Base-by-base conservation (phyloP, 2,888 invertebrate species). In the Oeneis ivallda region DNA sequence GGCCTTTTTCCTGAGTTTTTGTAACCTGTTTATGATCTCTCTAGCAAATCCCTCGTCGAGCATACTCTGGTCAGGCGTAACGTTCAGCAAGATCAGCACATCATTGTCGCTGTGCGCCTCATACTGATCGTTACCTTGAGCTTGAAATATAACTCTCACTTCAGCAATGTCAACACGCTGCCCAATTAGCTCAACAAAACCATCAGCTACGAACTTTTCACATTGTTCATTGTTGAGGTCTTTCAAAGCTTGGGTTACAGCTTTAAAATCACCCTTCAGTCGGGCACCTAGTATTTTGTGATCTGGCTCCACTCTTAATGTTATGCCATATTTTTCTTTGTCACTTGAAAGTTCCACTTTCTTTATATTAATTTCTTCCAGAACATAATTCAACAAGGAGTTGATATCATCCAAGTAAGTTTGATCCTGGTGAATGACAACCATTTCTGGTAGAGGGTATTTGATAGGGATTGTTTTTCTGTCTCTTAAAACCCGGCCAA, bases 1-100 rank as follows among this genome's bases (percentile, higher is more conserved):
- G 0, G 97, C 98, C 89, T 98, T 98, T 87, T 99, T 99, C 67
- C 99, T 93, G 11, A 99, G 92, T 84, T 98, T 99, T 83, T 99
- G 99, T 39, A 99, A 94, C 64, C 99, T 94, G 83, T 99, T 99
- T 67, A 98, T 96, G 32, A 99, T 95, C 90, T 99, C 99, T 67
- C 99, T 94, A 0, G 99, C 97, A 70, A 97, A 93, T 9, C 99
- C 99, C 92, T 99, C 99, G 79, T 98, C 97, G 70, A 97, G 92
- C 95, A 99, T 95, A 34, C 95, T 94, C 79, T 97, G 96, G 82
- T 98, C 98, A 1, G 97, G 97, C 0, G 96, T 96, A 63, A 97
- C 94, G 82, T 99, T 97, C 73, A 99, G 87, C 63, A 99, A 89
- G 59, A 99, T 96, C 57, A 99, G 91, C 1, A 98, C 95, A 83